These are phyloP conservation scores for Struthidea cinerea DNA, from an alignment of 2,113 vertebrate species.

Conservation along the genomic window DNA sequence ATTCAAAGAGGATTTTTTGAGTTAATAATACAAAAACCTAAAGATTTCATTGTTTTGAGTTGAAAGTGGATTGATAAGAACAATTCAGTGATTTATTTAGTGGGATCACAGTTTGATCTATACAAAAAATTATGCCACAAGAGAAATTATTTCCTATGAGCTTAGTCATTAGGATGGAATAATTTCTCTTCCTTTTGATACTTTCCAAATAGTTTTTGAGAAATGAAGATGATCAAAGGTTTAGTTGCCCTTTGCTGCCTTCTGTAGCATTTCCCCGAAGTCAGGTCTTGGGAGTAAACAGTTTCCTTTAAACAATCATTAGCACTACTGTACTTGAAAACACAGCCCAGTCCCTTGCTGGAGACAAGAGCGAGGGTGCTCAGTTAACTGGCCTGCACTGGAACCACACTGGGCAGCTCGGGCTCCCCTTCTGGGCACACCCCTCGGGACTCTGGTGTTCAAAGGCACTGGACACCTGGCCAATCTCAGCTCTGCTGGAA, in stretches of 20 bases:
- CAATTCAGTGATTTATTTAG: background rate
- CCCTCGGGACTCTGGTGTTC: fast-evolving
- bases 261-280: background rate
- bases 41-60: background rate
- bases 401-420: background rate
- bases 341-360: background rate
- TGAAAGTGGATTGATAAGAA: background rate
- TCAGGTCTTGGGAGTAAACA: background rate
- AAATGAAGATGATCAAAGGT: background rate
- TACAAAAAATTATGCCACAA: background rate
- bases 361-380: background rate
- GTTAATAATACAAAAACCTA: background rate
- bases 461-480: background rate
- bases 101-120: background rate
- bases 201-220: background rate
- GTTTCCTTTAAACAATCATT: background rate
- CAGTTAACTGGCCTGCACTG: background rate
- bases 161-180: background rate
- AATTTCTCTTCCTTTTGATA: background rate
- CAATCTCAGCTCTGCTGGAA: background rate
- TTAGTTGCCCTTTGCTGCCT: background rate
- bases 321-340: background rate
- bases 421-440: background rate
- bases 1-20: background rate
- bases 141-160: background rate